Conservation (phyloP, 1,140 invertebrate genomes). For the Drosophila mojavensis region DNA sequence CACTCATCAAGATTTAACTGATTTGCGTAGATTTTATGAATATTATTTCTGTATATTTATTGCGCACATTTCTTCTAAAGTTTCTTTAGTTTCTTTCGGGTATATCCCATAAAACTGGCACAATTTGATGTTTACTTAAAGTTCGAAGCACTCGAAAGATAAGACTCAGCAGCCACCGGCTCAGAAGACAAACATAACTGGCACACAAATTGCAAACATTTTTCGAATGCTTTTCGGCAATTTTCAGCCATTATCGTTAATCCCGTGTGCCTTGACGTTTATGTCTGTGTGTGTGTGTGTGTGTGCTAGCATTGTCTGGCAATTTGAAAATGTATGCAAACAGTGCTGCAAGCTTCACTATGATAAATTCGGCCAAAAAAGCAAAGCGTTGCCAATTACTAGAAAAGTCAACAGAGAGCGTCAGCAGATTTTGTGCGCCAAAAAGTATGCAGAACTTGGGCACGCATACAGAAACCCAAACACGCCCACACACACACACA, state of each 20-base stretch:
- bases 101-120: conserved; percentile 10
- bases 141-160: conserved; percentile 13
- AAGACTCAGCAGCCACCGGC: neutral
- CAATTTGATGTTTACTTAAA: neutral
- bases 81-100: neutral
- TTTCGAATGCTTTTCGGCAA: conserved; percentile 20
- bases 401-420: conserved; percentile 69
- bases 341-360: conserved; percentile 43
- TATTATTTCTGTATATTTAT: neutral
- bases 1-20: too few relatives aligned
- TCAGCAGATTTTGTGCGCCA: conserved; percentile 70
- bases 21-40: neutral
- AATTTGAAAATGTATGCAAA: conserved; percentile 47
- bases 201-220: conserved; percentile 19
- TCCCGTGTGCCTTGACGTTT: conserved; percentile 27
- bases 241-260: conserved; percentile 62
- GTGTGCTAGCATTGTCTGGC: conserved; percentile 29
- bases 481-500: neutral
- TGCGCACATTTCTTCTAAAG: neutral
- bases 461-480: conserved; percentile 9
- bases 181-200: neutral
- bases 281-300: too few relatives aligned
- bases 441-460: conserved; percentile 61
- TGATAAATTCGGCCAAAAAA: conserved; percentile 20
- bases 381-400: conserved; percentile 69